These are phyloP conservation scores for Antheraea mylitta DNA, from an alignment of 1,140 invertebrate genomes.

Conservation along the genomic window DNA sequence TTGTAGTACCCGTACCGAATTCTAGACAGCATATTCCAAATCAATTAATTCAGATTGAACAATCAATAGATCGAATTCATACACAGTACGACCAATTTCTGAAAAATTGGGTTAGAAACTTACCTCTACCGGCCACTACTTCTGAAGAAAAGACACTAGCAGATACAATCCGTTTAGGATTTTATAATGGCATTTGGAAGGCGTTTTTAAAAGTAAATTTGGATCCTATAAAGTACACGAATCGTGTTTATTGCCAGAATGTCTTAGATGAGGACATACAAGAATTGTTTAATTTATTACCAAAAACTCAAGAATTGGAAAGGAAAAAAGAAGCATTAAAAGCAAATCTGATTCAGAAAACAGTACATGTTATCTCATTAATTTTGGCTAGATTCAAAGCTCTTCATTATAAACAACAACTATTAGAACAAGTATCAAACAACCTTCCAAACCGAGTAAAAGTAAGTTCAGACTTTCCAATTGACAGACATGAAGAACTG, in stretches of 20 bases:
- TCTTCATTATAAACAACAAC: constrained; percentile 38
- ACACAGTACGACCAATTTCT: constrained; percentile 45
- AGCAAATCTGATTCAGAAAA: constrained; percentile 48
- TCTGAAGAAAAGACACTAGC: constrained; percentile 30
- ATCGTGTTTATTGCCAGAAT: constrained; percentile 51
- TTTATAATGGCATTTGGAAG: constrained; percentile 51
- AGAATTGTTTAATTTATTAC: constrained; percentile 40
- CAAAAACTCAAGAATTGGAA: constrained; percentile 38
- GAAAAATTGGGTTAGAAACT: constrained; percentile 45
- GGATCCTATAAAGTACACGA: constrained; percentile 36
- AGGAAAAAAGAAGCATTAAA: constrained; percentile 41
- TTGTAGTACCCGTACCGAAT: background rate
- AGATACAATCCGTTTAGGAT: constrained; percentile 36
- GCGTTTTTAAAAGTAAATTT: constrained; percentile 44
- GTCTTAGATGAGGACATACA: constrained; percentile 54
- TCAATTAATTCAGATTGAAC: background rate
- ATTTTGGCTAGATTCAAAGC: constrained; percentile 25
- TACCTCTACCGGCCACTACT: constrained; percentile 39
- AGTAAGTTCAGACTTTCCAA: constrained; percentile 10
- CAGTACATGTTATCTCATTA: constrained; percentile 32
- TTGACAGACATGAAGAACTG: constrained; percentile 31
- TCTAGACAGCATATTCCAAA: background rate
- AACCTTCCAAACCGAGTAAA: constrained; percentile 25
- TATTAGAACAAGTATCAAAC: constrained; percentile 35
- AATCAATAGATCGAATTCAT: constrained; percentile 33